Conservation (phyloP, 2,797 vertebrate species). For the Poecilia gillii region DNA sequence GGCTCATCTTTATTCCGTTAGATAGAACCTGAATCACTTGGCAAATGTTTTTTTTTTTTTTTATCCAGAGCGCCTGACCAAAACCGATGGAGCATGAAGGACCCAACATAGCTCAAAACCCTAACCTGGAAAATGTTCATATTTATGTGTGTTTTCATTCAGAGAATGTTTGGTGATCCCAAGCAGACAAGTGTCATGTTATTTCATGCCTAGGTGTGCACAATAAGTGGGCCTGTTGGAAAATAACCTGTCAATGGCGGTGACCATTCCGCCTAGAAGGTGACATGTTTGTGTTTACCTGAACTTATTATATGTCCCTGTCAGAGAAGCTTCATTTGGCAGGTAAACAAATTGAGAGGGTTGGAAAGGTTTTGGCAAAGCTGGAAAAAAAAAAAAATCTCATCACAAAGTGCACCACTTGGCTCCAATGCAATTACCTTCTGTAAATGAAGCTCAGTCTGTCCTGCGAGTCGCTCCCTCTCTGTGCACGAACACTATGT, state of each 20-base stretch:
- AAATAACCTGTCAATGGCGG: slow-evolving; percentile 58
- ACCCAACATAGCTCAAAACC: slow-evolving; percentile 18
- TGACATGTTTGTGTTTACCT: slow-evolving; percentile 53
- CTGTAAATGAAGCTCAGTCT: slow-evolving; percentile 79
- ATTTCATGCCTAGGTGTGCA: slow-evolving; percentile 45
- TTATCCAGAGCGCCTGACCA: slow-evolving; percentile 24
- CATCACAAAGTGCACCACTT: slow-evolving; percentile 72
- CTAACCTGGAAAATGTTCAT: slow-evolving; percentile 24
- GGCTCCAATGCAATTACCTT: slow-evolving; percentile 82
- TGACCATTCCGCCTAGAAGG: slow-evolving; percentile 43
- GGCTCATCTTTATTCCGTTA: slow-evolving; percentile 6
- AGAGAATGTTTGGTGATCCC: slow-evolving; percentile 24
- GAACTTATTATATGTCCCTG: slow-evolving; percentile 56
- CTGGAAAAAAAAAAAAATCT: slow-evolving; percentile 50
- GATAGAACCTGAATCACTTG: slow-evolving; percentile 30
- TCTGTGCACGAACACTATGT: slow-evolving; percentile 68
- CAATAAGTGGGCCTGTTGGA: slow-evolving; percentile 27
- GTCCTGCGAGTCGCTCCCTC: slow-evolving; percentile 62
- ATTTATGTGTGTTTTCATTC: slow-evolving; percentile 37
- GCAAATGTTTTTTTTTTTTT: slow-evolving; percentile 17
- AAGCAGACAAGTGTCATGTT: slow-evolving; percentile 39
- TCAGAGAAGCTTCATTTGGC: slow-evolving; percentile 52
- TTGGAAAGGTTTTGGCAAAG: slow-evolving; percentile 63
- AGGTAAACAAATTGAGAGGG: slow-evolving; percentile 66
- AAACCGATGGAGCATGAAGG: slow-evolving; percentile 12